Evolutionary conservation across 2,888 invertebrate species (phyloP).

Genomic region (Yponomeuta sedellus): DNA sequence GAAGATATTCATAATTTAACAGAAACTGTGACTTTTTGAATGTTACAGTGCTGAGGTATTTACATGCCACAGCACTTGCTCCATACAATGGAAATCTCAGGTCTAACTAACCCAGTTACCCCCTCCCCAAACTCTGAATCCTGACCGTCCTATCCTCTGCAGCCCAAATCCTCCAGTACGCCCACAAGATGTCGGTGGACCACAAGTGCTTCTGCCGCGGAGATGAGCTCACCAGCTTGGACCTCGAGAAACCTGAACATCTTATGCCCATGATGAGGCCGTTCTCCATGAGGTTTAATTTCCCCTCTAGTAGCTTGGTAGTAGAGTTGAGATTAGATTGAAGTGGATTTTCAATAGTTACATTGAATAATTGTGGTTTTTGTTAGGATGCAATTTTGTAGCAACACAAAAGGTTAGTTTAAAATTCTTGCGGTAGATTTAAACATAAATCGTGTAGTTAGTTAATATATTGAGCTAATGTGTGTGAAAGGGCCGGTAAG

Average conservation of each 20-base stretch:
- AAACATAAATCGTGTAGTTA: too few relatives aligned
- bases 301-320: background rate
- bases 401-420: too few relatives aligned
- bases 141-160: background rate
- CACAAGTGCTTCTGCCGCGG: slow-evolving; percentile 63
- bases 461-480: too few relatives aligned
- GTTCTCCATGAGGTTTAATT: slow-evolving; percentile 62
- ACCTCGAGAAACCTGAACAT: slow-evolving; percentile 56
- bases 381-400: too few relatives aligned
- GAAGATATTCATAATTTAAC: too few relatives aligned
- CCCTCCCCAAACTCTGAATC: background rate
- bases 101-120: background rate
- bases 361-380: background rate
- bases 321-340: slow-evolving; percentile 14
- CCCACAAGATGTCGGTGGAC: slow-evolving; percentile 50
- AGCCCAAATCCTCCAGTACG: slow-evolving; percentile 14
- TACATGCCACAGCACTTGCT: too few relatives aligned
- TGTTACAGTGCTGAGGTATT: too few relatives aligned
- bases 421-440: too few relatives aligned
- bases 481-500: too few relatives aligned
- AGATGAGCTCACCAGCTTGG: slow-evolving; percentile 50
- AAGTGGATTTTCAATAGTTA: background rate
- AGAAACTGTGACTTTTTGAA: too few relatives aligned
- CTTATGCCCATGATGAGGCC: slow-evolving; percentile 71
- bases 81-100: too few relatives aligned